Percentiles rank a stretch among this genome's conserved stretches.
phyloP scores from a whole-genome alignment of 2,888 invertebrate genomes.

The Invenusta paracnida region DNA sequence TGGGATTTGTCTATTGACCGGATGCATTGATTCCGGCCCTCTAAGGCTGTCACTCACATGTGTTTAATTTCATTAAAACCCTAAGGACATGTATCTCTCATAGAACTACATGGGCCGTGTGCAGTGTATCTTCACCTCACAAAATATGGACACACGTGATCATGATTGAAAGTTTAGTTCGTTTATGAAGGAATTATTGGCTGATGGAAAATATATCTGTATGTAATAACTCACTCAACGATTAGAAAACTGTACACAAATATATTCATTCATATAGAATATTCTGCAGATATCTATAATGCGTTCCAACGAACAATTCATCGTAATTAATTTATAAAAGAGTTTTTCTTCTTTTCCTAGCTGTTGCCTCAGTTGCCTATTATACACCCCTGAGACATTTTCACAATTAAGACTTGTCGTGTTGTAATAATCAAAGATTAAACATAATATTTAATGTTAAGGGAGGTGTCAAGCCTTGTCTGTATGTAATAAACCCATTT shows the following conservation, averaged over 20 bases:
- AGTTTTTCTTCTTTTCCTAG: neutral
- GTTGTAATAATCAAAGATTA: neutral
- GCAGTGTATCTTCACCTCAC: neutral
- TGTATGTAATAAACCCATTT: too few species aligned
- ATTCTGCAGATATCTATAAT: neutral
- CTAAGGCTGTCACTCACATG: constrained; percentile 1
- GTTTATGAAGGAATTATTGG: too few species aligned
- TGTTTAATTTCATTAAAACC: neutral
- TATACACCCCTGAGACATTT: neutral
- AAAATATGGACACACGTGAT: too few species aligned
- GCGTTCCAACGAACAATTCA: neutral
- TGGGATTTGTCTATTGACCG: neutral
- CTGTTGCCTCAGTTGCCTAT: neutral
- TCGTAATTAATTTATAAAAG: neutral
- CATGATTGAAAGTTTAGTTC: too few species aligned
- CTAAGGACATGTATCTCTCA: neutral
- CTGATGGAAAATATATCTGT: neutral
- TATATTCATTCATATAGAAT: too few species aligned
- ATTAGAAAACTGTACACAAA: too few species aligned
- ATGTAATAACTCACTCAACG: too few species aligned
- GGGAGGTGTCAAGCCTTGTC: too few species aligned
- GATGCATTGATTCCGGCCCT: neutral
- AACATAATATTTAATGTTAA: neutral
- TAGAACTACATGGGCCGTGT: neutral
- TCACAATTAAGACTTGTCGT: neutral